Base-by-base conservation (phyloP, 2,113 vertebrate genomes). In the Trichomycterus rosablanca region DNA sequence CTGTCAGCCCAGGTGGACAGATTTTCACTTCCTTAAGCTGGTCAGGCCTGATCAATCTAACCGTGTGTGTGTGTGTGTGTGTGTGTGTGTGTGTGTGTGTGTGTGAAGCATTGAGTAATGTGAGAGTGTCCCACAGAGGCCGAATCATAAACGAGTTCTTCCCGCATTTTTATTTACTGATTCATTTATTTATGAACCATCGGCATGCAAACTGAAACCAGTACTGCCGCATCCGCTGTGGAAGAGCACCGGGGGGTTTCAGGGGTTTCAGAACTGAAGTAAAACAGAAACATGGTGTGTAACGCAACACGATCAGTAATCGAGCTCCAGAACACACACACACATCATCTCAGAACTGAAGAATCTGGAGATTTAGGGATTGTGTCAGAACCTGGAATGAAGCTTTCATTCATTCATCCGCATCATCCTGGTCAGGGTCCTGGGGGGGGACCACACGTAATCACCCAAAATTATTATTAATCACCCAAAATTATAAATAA, bases 1-100 rank as follows among this genome's bases (percentile, higher is more conserved):
- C 87, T 84, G 73, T 85, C 60, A 68, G 69, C 77, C 73, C 84
- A 87, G 83, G 86, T 87, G 87, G 84, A 78, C 77, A 61, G 62
- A 80, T 66, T 81, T 80, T 80, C 71, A 78, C 86, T 87, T 88
- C 87, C 87, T 84, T 45, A 73, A 81, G 61, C 65, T 22, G 30
- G 50, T 59, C 24, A 67, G 40, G 30, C 52, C 61, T 54, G 70
- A 72, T 54, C 48, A 19, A 7, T 52, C 18, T 46, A 5, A 10
- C 28, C 12, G 35, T 12, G 10, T 1, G 10, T 12, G 10, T 39
- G 10, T 39, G 7, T 39, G 35, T 34, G 30, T 34, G 30, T 34
- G 30, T 1, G 30, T 34, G 30, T 1, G 30, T 34, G 34, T 35
- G 34, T 35, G 34, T 1, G 34, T 35, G 34, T 35, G 34, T 35